Conservation (phyloP, 1,140 invertebrate species). For the Drosophila aff. region DNA sequence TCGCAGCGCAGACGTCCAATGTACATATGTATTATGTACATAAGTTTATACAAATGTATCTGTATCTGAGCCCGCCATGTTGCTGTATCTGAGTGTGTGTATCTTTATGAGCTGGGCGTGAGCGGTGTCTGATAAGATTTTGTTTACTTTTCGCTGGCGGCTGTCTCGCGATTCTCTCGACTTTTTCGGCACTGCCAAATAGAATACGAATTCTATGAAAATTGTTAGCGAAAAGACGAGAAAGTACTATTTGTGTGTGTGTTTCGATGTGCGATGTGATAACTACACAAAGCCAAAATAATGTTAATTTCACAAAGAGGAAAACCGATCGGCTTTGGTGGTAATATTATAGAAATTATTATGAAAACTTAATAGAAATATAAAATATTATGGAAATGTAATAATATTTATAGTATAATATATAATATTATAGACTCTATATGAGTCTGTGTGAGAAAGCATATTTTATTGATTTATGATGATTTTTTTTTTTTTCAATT, state of each 20-base stretch:
- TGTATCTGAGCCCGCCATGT: slow-evolving; percentile 22
- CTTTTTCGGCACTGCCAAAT: slow-evolving; percentile 39
- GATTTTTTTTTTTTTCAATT: too few relatives aligned
- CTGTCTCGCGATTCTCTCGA: slow-evolving; percentile 43
- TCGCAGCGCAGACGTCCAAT: slow-evolving; percentile 39
- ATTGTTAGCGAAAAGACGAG: slow-evolving; percentile 9
- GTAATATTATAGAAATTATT: not conserved
- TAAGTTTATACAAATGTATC: slow-evolving; percentile 17
- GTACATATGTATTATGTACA: slow-evolving; percentile 11
- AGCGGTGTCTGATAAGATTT: slow-evolving; percentile 53
- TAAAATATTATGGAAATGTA: not conserved
- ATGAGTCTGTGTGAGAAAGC: not conserved
- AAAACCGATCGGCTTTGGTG: not conserved
- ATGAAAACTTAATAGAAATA: too few relatives aligned
- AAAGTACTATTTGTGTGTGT: slow-evolving; percentile 3
- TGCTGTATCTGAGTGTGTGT: slow-evolving; percentile 18
- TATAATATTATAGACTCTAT: not conserved
- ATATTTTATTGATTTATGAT: too few relatives aligned
- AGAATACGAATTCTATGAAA: slow-evolving; percentile 29
- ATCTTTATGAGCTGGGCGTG: slow-evolving; percentile 54
- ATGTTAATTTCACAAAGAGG: not conserved
- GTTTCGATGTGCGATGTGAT: slow-evolving; percentile 3
- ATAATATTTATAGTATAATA: not conserved
- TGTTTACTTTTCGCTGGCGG: slow-evolving; percentile 47
- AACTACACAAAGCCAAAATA: not conserved